Evolutionary conservation across 2,113 vertebrate genomes (phyloP).

Genomic region (Cyrtonyx montezumae): DNA sequence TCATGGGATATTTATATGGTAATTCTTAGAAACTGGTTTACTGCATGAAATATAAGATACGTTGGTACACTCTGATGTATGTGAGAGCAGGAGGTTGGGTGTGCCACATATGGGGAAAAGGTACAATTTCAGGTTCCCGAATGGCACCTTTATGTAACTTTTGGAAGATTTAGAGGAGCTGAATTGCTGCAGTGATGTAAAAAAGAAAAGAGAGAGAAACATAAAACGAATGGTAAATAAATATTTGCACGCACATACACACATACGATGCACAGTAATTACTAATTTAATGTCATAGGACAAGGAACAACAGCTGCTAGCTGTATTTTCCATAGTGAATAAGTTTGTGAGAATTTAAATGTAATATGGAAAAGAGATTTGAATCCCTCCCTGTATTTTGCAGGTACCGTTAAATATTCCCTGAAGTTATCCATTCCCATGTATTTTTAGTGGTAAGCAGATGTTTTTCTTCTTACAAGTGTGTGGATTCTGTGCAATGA

Average conservation of each 20-base stretch:
- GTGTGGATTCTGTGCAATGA: neutral
- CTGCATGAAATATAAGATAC: conserved; percentile 1
- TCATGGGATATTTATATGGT: conserved; percentile 17
- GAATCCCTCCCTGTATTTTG: neutral
- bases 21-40: conserved; percentile 33
- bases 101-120: neutral
- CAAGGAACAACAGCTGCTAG: neutral
- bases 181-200: neutral
- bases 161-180: neutral
- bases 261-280: neutral
- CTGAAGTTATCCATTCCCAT: neutral
- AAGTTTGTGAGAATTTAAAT: neutral
- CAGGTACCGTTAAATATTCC: conserved; percentile 1
- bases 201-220: neutral
- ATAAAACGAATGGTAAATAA: conserved; percentile 36
- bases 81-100: conserved; percentile 35
- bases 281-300: neutral
- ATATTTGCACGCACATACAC: conserved; percentile 1
- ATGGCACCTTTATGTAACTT: neutral
- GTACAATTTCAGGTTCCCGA: conserved; percentile 9
- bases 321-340: neutral
- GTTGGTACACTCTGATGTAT: neutral
- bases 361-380: neutral
- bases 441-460: neutral
- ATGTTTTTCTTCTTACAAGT: neutral